These are phyloP conservation scores for Colius striatus DNA, from an alignment of 2,113 vertebrate species.

Conservation along the genomic window DNA sequence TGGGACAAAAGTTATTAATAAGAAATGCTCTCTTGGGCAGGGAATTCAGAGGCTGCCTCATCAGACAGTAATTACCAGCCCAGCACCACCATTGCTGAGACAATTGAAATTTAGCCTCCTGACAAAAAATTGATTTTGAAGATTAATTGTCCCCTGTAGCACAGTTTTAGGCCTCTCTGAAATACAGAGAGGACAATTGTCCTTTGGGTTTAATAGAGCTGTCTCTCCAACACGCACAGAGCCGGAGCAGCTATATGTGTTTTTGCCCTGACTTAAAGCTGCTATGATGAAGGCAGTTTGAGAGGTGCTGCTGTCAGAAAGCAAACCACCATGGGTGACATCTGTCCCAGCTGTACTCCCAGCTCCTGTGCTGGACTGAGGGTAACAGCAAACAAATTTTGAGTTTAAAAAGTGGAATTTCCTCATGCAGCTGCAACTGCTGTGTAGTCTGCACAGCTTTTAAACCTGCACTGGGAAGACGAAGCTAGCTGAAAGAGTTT, in stretches of 20 bases:
- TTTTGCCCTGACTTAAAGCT: background rate
- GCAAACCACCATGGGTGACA: background rate
- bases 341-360: background rate
- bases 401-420: background rate
- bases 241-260: background rate
- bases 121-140: slow-evolving; percentile 59
- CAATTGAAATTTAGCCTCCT: slow-evolving; percentile 51
- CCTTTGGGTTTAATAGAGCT: slow-evolving; percentile 42
- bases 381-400: background rate
- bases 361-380: background rate
- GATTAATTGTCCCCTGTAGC: slow-evolving; percentile 54
- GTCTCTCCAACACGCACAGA: background rate
- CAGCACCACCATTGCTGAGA: slow-evolving; percentile 10
- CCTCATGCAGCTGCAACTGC: background rate
- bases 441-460: background rate
- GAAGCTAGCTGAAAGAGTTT: background rate
- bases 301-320: background rate
- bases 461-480: background rate
- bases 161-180: slow-evolving; percentile 27
- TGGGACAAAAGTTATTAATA: slow-evolving; percentile 21
- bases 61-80: slow-evolving; percentile 35
- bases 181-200: slow-evolving; percentile 17
- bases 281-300: background rate
- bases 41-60: background rate
- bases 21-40: background rate